phyloP scores from a whole-genome alignment of 2,888 invertebrate genomes.

The Hybos culiciformis region DNA sequence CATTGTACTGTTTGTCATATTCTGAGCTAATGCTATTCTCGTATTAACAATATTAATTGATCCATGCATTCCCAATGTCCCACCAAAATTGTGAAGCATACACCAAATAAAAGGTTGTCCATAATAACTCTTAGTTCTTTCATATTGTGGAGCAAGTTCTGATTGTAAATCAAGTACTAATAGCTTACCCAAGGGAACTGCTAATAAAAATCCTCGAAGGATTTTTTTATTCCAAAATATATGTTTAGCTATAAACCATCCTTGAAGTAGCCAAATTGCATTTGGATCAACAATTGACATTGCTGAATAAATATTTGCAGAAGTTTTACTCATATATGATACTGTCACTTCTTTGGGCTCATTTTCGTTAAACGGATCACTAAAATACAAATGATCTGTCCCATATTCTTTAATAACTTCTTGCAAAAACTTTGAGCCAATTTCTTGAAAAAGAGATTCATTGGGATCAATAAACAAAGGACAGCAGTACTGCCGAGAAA shows the following conservation, averaged over 20 bases:
- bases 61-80: slow-evolving; percentile 85
- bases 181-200: slow-evolving; percentile 77
- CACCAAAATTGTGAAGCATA: slow-evolving; percentile 94
- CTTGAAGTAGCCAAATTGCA: slow-evolving; percentile 83
- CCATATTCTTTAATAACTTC: slow-evolving; percentile 39
- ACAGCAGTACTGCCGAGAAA: slow-evolving; percentile 65
- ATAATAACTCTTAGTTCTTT: slow-evolving; percentile 61
- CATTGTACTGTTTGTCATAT: slow-evolving; percentile 57
- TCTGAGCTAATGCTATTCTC: slow-evolving; percentile 31
- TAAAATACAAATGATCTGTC: slow-evolving; percentile 70
- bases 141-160: slow-evolving; percentile 72
- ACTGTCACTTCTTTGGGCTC: slow-evolving; percentile 48
- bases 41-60: slow-evolving; percentile 57
- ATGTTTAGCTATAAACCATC: slow-evolving; percentile 68
- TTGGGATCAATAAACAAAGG: slow-evolving; percentile 65
- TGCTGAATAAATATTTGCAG: slow-evolving; percentile 52
- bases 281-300: slow-evolving; percentile 55
- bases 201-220: slow-evolving; percentile 59
- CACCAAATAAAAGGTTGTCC: slow-evolving; percentile 96
- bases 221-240: slow-evolving; percentile 50
- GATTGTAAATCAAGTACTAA: slow-evolving; percentile 80
- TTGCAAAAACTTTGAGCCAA: slow-evolving; percentile 70
- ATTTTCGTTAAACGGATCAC: slow-evolving; percentile 91
- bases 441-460: slow-evolving; percentile 57
- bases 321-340: slow-evolving; percentile 48